Conservation (phyloP, 1,140 invertebrate genomes). For the Drosophila tani region DNA sequence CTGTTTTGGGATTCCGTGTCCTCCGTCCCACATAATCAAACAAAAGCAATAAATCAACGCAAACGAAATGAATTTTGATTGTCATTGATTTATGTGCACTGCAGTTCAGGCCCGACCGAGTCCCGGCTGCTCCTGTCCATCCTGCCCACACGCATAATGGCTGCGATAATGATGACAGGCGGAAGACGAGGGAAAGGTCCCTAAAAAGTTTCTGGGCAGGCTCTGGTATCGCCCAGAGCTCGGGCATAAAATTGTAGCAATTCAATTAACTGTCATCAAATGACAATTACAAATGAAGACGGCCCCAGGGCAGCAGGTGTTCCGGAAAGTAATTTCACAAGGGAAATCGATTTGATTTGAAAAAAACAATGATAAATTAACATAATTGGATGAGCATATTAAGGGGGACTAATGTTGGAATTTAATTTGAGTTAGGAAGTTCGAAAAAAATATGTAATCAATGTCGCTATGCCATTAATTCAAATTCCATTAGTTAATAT, state of each 20-base stretch:
- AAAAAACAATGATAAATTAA: background rate
- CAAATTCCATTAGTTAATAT: no score
- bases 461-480: no score
- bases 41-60: constrained; percentile 80
- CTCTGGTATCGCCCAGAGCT: background rate
- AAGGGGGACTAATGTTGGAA: background rate
- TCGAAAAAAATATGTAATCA: background rate
- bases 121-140: constrained; percentile 23
- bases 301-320: constrained; percentile 12
- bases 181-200: constrained; percentile 23
- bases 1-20: background rate
- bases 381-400: background rate
- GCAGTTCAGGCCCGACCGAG: constrained; percentile 52
- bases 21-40: constrained; percentile 64
- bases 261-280: constrained; percentile 61
- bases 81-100: constrained; percentile 80
- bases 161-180: constrained; percentile 68
- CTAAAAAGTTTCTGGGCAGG: background rate
- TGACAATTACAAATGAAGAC: constrained; percentile 56
- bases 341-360: constrained; percentile 8
- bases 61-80: constrained; percentile 82
- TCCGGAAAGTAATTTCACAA: constrained; percentile 2
- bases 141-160: constrained; percentile 56
- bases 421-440: background rate
- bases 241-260: constrained; percentile 26